Base-by-base conservation (phyloP, 2,888 invertebrate genomes). In the Ganaspis brasiliensis region DNA sequence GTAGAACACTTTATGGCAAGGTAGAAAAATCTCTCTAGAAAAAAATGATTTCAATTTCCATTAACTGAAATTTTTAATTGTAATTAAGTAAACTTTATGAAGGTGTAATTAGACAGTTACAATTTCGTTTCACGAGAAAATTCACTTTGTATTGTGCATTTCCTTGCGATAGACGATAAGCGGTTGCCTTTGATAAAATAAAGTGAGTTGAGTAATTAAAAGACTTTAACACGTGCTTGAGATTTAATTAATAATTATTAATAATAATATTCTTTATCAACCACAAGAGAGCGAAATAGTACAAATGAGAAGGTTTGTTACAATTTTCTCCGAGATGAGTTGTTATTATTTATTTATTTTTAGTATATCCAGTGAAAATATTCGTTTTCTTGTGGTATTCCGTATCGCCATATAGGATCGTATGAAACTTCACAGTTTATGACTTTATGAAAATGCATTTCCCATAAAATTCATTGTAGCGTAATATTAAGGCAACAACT, bases 401-500 rank as follows among this genome's bases (percentile, higher is more conserved):
- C 9, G 3, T 49, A 67, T 67, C 26, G 24, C 45, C 26, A 24
- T 67, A 49, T 67, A 49, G 67, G 67, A 24, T 67, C 67, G 10
- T 67, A 67, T 67, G 45, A 67, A 49, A 45, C 40, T 67, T 67
- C 67, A 67, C 67, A 67, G 67, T 5, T n/a, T 40, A 67, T 49
- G 67, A 16, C 10, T 26, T 24, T 49, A 67, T 67, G 45, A 26
- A 67, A 67, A 67, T 67, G 24, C 40, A 49, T 49, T 67, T 67
- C 9, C 26, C 26, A 49, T 67, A 26, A 67, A 67, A 45, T 45
- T 14, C 67, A 45, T 67, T 67, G 24, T n/a, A 67, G 67, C 45
- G 45, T 45, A 67, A 24, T 45, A 67, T 40, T 67, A 40, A 67
- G n/a, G 45, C 45, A 24, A 67, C 40, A 45, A 24, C 9, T 14